Percentiles rank a stretch among this genome's conserved stretches.
Conservation (phyloP, 2,113 vertebrate species). For the Macrotis lagotis region DNA sequence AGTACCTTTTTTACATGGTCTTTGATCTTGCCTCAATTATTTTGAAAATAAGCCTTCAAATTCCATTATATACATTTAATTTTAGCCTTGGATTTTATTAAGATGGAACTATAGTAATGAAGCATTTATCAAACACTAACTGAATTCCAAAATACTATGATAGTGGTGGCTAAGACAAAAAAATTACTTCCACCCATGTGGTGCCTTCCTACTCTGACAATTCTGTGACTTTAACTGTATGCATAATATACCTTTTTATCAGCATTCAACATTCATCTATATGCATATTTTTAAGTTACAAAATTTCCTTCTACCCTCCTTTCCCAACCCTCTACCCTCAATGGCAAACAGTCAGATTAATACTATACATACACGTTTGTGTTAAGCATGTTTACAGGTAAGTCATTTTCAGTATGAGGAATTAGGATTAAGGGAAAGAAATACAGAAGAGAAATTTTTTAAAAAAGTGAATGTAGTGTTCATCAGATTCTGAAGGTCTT, state of each 20-base stretch:
- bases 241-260: background rate
- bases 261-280: no score
- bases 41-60: background rate
- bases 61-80: background rate
- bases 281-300: no score
- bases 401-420: no score
- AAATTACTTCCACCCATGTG: background rate
- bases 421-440: no score
- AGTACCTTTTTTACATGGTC: slow-evolving; percentile 22
- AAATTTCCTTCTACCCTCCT: no score
- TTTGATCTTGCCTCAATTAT: background rate
- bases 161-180: background rate
- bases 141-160: background rate
- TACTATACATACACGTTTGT: no score
- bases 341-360: no score
- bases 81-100: background rate
- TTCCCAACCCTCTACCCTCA: no score
- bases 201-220: background rate
- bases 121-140: background rate
- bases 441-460: no score
- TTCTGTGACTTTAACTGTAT: background rate
- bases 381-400: no score
- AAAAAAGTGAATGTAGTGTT: no score
- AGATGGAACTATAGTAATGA: background rate
- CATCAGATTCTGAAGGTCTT: no score